Conservation (phyloP, 2,113 vertebrate genomes). For the Benitochromis conjunctus region DNA sequence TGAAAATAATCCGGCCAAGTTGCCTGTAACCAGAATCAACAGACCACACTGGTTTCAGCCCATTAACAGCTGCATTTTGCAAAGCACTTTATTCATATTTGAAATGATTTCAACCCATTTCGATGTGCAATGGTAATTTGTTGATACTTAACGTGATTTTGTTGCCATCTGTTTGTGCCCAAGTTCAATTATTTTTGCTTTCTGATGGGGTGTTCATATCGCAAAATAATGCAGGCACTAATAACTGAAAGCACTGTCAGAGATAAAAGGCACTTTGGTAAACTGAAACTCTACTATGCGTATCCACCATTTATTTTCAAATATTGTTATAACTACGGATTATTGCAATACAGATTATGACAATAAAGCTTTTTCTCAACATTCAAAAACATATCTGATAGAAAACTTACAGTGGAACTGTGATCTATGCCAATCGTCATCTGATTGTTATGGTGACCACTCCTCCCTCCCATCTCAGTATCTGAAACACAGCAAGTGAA, state of each 20-base stretch:
- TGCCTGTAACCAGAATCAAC: neutral
- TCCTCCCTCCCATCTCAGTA: conserved; percentile 14
- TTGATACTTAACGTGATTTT: neutral
- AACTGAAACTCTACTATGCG: neutral
- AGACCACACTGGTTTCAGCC: neutral
- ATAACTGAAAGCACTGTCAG: neutral
- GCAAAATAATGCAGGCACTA: neutral
- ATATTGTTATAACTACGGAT: neutral
- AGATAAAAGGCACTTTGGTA: neutral
- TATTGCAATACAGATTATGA: neutral
- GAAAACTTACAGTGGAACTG: conserved; percentile 15
- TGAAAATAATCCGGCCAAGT: neutral
- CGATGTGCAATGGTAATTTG: neutral
- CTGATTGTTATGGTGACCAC: neutral
- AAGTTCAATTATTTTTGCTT: neutral
- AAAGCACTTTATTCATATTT: neutral
- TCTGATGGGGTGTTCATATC: neutral
- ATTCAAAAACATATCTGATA: neutral
- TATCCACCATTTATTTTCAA: neutral
- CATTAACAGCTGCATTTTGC: neutral
- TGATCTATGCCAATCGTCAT: neutral
- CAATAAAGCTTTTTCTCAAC: neutral
- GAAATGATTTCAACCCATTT: neutral
- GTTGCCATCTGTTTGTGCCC: neutral
- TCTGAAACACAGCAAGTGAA: neutral